Percentiles rank a stretch among this genome's conserved stretches.
Evolutionary conservation across 2,888 invertebrate genomes (phyloP).

Genomic region (Iselma pallidipennis): DNA sequence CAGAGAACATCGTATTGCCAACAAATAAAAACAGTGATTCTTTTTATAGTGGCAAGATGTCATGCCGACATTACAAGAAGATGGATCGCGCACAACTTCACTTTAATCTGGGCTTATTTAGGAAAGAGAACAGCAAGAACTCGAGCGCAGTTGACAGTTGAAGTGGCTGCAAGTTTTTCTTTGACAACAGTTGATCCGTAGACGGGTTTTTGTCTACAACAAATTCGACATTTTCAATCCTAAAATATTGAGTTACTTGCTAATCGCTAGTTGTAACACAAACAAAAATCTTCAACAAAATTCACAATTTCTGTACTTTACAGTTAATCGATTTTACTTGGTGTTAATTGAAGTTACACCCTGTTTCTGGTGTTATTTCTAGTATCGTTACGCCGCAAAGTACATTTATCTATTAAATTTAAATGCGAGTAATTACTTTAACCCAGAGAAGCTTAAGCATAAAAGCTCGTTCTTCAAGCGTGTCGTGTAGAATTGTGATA

Average conservation of each 20-base stretch:
- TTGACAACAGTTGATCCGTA: constrained; percentile 32
- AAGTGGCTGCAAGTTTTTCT: constrained; percentile 34
- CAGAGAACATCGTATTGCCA: not conserved
- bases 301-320: not conserved
- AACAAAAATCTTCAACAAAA: too few species aligned
- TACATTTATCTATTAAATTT: not conserved
- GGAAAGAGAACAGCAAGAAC: constrained; percentile 28
- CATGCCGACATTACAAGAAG: constrained; percentile 30
- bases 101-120: constrained; percentile 37
- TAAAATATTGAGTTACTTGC: too few species aligned
- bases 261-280: too few species aligned
- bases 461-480: not conserved
- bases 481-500: not conserved
- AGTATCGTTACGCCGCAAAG: not conserved
- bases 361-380: not conserved
- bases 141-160: constrained; percentile 30
- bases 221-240: too few species aligned
- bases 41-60: constrained; percentile 25
- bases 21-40: constrained; percentile 19
- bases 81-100: constrained; percentile 32
- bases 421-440: not conserved
- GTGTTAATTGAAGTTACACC: not conserved
- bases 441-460: not conserved
- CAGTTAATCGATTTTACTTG: not conserved
- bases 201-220: constrained; percentile 16